Conservation (phyloP, 1,140 invertebrate genomes). For the Pseudobourletiella spinata region DNA sequence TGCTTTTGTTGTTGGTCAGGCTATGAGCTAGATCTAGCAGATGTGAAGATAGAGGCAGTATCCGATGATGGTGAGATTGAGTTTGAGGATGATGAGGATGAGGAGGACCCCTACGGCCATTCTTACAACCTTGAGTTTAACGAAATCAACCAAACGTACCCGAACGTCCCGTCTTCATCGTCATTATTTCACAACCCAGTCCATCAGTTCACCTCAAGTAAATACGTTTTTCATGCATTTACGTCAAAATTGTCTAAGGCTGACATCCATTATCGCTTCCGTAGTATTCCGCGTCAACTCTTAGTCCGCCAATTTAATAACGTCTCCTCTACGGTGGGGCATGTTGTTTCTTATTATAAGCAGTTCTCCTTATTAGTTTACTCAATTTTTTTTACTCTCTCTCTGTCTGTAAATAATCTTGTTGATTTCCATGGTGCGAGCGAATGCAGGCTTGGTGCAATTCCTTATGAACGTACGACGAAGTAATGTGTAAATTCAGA, state of each 20-base stretch:
- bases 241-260: constrained; percentile 4
- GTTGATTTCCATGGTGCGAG: too few species aligned
- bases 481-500: too few species aligned
- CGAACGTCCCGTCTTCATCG: constrained; percentile 22
- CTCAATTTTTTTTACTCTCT: too few species aligned
- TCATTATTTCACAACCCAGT: constrained; percentile 16
- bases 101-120: constrained; percentile 14
- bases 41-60: constrained; percentile 30
- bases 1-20: constrained; percentile 35
- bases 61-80: constrained; percentile 28
- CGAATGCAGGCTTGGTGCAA: too few species aligned
- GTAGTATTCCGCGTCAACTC: too few species aligned
- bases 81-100: constrained; percentile 26
- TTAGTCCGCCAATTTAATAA: too few species aligned
- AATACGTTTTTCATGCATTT: constrained; percentile 19
- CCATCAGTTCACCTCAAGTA: constrained; percentile 28
- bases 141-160: constrained; percentile 17
- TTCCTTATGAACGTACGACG: too few species aligned
- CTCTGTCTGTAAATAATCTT: too few species aligned
- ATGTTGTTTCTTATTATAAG: too few species aligned
- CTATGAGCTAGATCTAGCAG: constrained; percentile 31
- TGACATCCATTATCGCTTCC: not conserved
- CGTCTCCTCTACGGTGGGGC: too few species aligned
- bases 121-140: constrained; percentile 18
- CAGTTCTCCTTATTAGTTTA: too few species aligned